These are phyloP conservation scores for Chrysomela aeneicollis DNA, from an alignment of 2,888 invertebrate genomes.

Conservation along the genomic window DNA sequence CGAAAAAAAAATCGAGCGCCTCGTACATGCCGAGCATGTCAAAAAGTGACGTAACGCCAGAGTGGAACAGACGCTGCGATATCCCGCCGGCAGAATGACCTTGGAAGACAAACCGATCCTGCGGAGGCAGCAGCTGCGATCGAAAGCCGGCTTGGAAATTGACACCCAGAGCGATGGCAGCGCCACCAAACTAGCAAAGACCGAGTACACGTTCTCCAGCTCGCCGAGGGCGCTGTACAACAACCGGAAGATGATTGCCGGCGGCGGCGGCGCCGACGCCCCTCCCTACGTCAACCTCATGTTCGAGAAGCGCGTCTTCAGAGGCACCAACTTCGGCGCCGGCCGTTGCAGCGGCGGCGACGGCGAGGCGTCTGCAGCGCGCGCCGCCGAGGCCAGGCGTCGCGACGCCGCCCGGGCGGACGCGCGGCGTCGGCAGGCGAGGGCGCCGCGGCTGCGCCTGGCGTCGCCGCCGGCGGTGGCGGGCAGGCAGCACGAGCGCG, in stretches of 20 bases:
- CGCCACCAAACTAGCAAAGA: conserved; percentile 40
- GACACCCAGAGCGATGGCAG: conserved; percentile 33
- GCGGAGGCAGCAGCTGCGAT: conserved; percentile 31
- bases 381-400: conserved; percentile 72
- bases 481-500: conserved; percentile 83
- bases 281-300: conserved; percentile 81
- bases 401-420: conserved; percentile 78
- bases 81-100: conserved; percentile 36
- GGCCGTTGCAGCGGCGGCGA: conserved; percentile 61
- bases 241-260: conserved; percentile 64
- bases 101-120: conserved; percentile 37
- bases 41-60: conserved; percentile 12
- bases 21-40: conserved; percentile 22
- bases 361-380: conserved; percentile 64
- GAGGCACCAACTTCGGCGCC: conserved; percentile 82
- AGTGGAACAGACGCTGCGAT: too few relatives aligned
- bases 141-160: conserved; percentile 27
- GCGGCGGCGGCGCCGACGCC: conserved; percentile 60
- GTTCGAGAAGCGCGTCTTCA: conserved; percentile 86
- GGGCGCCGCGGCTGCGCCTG: conserved; percentile 63
- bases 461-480: conserved; percentile 81
- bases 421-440: conserved; percentile 67
- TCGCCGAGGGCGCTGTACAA: conserved; percentile 69
- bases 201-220: conserved; percentile 68
- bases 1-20: conserved; percentile 10